Conservation (phyloP, 2,113 vertebrate species). For the Siphamia tubifer region DNA sequence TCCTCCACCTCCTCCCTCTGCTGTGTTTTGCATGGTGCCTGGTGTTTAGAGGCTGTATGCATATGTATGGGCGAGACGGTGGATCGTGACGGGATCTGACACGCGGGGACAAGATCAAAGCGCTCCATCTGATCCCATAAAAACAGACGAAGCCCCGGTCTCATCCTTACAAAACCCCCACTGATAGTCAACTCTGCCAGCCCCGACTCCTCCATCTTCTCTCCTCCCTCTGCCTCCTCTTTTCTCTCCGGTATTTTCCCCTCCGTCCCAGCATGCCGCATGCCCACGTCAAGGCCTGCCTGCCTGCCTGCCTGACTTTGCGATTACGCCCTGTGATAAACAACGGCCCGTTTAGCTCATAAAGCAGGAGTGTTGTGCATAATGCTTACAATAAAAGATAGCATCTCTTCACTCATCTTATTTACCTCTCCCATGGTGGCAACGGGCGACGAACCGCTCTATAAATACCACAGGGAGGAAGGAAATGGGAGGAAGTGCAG, state of each 20-base stretch:
- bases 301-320: slow-evolving; percentile 58
- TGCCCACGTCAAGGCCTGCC: slow-evolving; percentile 61
- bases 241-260: slow-evolving; percentile 22
- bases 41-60: slow-evolving; percentile 73
- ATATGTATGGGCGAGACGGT: slow-evolving; percentile 78
- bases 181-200: slow-evolving; percentile 71
- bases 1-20: slow-evolving; percentile 31
- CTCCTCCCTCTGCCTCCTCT: slow-evolving; percentile 33
- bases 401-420: slow-evolving; percentile 95
- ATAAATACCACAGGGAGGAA: slow-evolving; percentile 86
- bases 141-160: slow-evolving; percentile 76
- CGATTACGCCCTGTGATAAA: slow-evolving; percentile 74
- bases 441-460: slow-evolving; percentile 80
- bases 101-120: slow-evolving; percentile 80
- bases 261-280: slow-evolving; percentile 50
- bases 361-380: slow-evolving; percentile 79
- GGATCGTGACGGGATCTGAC: slow-evolving; percentile 77
- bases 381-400: slow-evolving; percentile 91
- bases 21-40: slow-evolving; percentile 63
- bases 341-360: slow-evolving; percentile 78
- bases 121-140: slow-evolving; percentile 79
- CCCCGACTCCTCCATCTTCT: slow-evolving; percentile 68
- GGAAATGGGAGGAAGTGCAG: slow-evolving; percentile 71
- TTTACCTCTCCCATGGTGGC: slow-evolving; percentile 90
- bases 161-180: slow-evolving; percentile 77